Evolutionary conservation across 2,888 invertebrate species (phyloP).

Genomic region (Meteorus cinctellus): DNA sequence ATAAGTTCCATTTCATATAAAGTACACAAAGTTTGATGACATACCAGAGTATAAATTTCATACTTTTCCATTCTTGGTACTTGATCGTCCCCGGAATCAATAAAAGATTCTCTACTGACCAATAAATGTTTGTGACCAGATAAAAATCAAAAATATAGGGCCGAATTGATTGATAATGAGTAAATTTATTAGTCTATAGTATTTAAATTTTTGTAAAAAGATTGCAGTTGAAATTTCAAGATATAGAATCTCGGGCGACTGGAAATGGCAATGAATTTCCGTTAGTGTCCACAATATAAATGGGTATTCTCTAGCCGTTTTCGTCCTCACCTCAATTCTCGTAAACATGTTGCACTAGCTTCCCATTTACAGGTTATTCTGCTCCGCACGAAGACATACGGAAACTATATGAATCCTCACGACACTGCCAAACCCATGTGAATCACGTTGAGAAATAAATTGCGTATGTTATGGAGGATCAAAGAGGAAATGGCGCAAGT

Average conservation of each 20-base stretch:
- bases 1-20: background rate
- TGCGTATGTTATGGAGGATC: conserved; percentile 37
- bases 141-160: too few species aligned
- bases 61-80: background rate
- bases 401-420: conserved; percentile 22
- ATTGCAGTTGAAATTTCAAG: background rate
- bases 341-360: conserved; percentile 12
- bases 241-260: background rate
- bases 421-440: conserved; percentile 44
- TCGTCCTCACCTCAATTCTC: conserved; percentile 32
- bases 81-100: background rate
- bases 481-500: conserved; percentile 34
- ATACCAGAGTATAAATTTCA: background rate
- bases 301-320: conserved; percentile 17
- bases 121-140: too few species aligned
- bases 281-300: conserved; percentile 15
- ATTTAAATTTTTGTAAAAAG: background rate
- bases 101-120: too few species aligned
- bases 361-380: conserved; percentile 40
- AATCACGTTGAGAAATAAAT: conserved; percentile 45
- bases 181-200: too few species aligned
- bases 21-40: conserved; percentile 1
- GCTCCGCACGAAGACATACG: background rate
- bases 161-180: too few species aligned
- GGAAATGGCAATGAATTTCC: conserved; percentile 16